Evolutionary conservation across 1,140 invertebrate species (phyloP).

Genomic region (Musca domestica): DNA sequence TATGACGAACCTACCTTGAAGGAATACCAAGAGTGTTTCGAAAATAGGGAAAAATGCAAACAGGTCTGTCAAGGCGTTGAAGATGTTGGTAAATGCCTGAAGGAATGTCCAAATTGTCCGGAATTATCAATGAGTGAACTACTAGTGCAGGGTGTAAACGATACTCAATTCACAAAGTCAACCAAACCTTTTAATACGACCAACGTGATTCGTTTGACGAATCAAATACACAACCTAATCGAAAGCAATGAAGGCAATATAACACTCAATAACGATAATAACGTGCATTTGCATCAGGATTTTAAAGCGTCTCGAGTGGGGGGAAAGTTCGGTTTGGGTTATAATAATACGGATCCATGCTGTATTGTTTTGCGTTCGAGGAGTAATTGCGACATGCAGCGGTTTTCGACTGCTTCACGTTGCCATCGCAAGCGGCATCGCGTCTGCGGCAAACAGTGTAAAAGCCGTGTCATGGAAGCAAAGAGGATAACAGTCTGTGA

Average conservation of each 20-base stretch:
- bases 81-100: constrained; percentile 23
- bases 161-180: constrained; percentile 31
- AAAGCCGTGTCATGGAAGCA: constrained; percentile 41
- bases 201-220: constrained; percentile 43
- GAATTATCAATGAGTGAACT: constrained; percentile 37
- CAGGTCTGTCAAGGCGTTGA: constrained; percentile 6
- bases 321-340: constrained; percentile 44
- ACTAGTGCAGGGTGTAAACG: constrained; percentile 44
- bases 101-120: constrained; percentile 40
- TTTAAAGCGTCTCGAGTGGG: constrained; percentile 34
- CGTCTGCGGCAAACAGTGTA: constrained; percentile 40
- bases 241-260: constrained; percentile 32
- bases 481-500: constrained; percentile 35
- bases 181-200: constrained; percentile 35
- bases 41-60: constrained; percentile 34
- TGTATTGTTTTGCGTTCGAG: constrained; percentile 36
- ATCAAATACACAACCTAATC: constrained; percentile 45
- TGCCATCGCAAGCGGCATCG: constrained; percentile 31
- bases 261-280: constrained; percentile 34
- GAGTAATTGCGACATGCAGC: constrained; percentile 24
- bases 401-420: constrained; percentile 2
- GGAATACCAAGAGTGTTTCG: constrained; percentile 40
- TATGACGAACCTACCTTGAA: constrained; percentile 41
- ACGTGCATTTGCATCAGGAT: constrained; percentile 40
- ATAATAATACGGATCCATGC: constrained; percentile 40